Percentiles rank a stretch among this genome's conserved stretches.
phyloP scores from a whole-genome alignment of 2,113 vertebrate species.

The Glaucidium brasilianum region DNA sequence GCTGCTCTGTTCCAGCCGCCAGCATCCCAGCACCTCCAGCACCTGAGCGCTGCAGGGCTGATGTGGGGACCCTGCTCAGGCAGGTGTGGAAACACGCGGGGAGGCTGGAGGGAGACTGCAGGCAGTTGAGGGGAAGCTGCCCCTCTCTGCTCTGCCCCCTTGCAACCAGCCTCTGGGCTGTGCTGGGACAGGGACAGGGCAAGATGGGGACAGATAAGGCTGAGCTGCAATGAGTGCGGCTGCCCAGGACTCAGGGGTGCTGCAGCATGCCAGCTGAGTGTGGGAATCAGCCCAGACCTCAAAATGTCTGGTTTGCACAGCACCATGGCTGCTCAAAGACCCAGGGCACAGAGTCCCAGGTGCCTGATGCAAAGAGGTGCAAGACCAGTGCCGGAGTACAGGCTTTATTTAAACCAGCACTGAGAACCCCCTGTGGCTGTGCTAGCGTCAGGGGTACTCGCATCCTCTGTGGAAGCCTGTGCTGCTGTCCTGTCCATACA shows the following conservation, averaged over 20 bases:
- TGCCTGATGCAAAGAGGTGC: neutral
- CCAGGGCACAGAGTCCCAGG: no score
- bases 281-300: neutral
- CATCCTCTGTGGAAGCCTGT: rapidly evolving
- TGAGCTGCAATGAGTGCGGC: neutral
- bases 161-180: neutral
- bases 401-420: constrained; percentile 18
- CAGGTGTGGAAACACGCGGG: neutral
- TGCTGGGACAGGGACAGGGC: neutral
- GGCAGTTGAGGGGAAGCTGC: neutral
- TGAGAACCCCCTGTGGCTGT: neutral
- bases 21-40: neutral
- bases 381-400: neutral
- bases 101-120: neutral
- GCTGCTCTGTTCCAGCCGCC: neutral
- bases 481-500: neutral
- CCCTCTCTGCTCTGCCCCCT: neutral
- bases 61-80: neutral
- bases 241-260: neutral
- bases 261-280: rapidly evolving
- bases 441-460: rapidly evolving
- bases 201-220: neutral
- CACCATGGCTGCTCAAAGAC: neutral
- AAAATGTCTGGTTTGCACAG: neutral
- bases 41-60: neutral